phyloP scores from a whole-genome alignment of 2,797 vertebrate species.

The Malurus leucopterus region DNA sequence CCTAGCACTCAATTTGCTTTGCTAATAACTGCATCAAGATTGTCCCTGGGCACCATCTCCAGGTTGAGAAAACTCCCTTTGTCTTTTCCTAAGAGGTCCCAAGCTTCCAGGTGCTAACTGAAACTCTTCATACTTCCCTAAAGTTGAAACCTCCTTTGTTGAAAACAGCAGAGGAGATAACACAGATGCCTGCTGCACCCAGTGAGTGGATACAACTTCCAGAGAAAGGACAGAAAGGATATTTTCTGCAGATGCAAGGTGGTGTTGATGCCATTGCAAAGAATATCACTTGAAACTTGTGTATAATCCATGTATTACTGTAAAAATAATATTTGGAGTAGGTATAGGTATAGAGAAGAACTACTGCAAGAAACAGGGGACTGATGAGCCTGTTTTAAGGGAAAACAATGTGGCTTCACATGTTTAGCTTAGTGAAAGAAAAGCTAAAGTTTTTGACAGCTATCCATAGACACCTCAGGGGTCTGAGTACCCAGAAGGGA shows the following conservation, averaged over 20 bases:
- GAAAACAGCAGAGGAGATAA: background rate
- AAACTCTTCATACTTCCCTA: background rate
- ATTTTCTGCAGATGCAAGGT: background rate
- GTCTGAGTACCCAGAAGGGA: background rate
- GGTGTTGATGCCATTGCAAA: background rate
- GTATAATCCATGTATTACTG: background rate
- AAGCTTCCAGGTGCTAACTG: background rate
- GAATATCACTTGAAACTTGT: background rate
- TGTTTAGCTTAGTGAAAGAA: background rate
- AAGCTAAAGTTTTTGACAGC: background rate
- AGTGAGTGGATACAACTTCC: background rate
- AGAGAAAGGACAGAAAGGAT: background rate
- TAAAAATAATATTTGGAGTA: background rate
- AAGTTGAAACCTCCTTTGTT: background rate
- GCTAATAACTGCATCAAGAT: background rate
- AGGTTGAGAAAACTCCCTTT: background rate
- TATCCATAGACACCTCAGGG: background rate
- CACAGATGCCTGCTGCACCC: background rate
- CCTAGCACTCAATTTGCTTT: background rate
- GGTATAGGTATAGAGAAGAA: background rate
- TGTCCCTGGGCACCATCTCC: background rate
- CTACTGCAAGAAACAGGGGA: background rate
- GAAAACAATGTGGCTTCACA: background rate
- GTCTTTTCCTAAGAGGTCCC: background rate
- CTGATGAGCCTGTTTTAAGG: background rate